Base-by-base conservation (phyloP, 2,888 invertebrate genomes). In the Penaeus monodon region DNA sequence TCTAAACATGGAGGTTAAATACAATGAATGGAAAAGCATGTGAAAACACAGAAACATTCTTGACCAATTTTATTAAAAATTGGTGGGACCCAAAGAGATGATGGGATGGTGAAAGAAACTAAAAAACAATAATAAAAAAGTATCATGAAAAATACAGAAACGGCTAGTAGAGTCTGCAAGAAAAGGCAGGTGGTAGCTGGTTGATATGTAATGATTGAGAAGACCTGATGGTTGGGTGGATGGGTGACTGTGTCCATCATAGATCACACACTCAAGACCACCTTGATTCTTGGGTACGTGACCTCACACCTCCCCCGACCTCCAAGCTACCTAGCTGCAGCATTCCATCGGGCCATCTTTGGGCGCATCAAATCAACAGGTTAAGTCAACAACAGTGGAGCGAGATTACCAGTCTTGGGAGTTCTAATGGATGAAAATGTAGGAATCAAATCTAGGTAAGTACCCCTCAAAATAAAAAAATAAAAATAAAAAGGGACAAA, bases 91-190 rank as follows among this genome's bases (percentile, higher is more conserved):
- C 65, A 78, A 74, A 57, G 80, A 80, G 63, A 74, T 74, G 68
- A 78, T 66, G 57, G 64, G 63, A 81, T 74, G 66, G 38, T 77
- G 66, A 76, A 70, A 84, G 65, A 74, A 81, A 81, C 76, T 68
- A 76, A 84, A 88, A 85, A 79, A 44, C 66, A 77, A 79, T 82
- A 82, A 44, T 57, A 76, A 74, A 74, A 88, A 68, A 38, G 82
- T 86, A 68, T 64, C 33, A 33, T 85, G 81, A 73, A 70, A 84
- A 79, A 84, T 80, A 84, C 79, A 83, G 81, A 81, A 84, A 91
- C 91, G 92, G 91, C 92, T 92, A 92, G 92, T 91, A 92, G 85
- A 84, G 85, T 83, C 78, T 89, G 84, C 88, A 89, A 88, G 91
- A 92, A 92, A 92, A 92, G 93, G 81, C 77, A 76, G 68, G 66